These are phyloP conservation scores for Gymnocheta viridis DNA, from an alignment of 2,888 invertebrate species.

Conservation along the genomic window DNA sequence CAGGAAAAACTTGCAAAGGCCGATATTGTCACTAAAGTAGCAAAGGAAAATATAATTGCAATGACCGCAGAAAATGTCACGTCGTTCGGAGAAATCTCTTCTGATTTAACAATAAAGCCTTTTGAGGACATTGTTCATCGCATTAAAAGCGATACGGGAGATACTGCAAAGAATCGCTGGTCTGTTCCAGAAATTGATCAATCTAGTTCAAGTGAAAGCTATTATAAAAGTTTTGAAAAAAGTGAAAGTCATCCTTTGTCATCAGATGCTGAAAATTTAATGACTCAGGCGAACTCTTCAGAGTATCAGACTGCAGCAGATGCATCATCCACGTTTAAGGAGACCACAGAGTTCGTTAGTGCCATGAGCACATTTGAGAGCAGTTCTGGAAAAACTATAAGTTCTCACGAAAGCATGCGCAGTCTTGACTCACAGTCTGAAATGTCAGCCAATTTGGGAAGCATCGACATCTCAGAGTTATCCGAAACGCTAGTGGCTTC, in stretches of 20 bases:
- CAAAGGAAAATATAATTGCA: slow-evolving; percentile 44
- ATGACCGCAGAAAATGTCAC: slow-evolving; percentile 57
- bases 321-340: slow-evolving; percentile 88
- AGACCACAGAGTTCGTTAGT: slow-evolving; percentile 93
- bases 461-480: slow-evolving; percentile 94
- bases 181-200: slow-evolving; percentile 91
- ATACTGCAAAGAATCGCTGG: slow-evolving; percentile 85
- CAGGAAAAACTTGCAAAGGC: slow-evolving; percentile 76
- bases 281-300: slow-evolving; percentile 89
- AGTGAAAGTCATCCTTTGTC: slow-evolving; percentile 91
- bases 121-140: slow-evolving; percentile 77
- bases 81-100: slow-evolving; percentile 74
- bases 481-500: slow-evolving; percentile 97
- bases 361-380: slow-evolving; percentile 89
- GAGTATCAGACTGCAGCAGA: slow-evolving; percentile 95
- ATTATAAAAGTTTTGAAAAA: slow-evolving; percentile 93
- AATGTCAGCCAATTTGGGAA: slow-evolving; percentile 93
- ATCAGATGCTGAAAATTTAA: slow-evolving; percentile 92
- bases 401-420: slow-evolving; percentile 94
- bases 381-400: slow-evolving; percentile 82
- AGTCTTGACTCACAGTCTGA: slow-evolving; percentile 90
- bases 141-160: slow-evolving; percentile 81
- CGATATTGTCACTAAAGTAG: slow-evolving; percentile 71
- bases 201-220: slow-evolving; percentile 94
- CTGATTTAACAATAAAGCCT: slow-evolving; percentile 75